phyloP scores from a whole-genome alignment of 2,888 invertebrate species.

The Chelonus formosanus region DNA sequence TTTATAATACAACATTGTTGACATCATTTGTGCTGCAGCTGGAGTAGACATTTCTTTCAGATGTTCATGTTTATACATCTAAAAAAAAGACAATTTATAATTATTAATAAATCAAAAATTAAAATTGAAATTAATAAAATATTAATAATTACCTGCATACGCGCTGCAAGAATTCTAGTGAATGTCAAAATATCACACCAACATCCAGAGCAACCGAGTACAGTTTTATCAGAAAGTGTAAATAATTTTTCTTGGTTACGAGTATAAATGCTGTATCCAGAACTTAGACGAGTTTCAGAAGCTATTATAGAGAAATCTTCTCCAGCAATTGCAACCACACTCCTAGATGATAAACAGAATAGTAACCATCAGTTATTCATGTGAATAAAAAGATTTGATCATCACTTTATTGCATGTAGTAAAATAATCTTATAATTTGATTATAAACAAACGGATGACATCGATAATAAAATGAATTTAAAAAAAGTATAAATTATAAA shows the following conservation, averaged over 20 bases:
- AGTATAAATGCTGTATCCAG: constrained; percentile 90
- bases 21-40: constrained; percentile 94
- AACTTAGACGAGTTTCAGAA: constrained; percentile 92
- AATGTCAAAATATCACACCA: constrained; percentile 97
- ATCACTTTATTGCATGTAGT: too few relatives aligned
- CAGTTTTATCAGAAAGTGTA: constrained; percentile 80
- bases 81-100: constrained; percentile 30
- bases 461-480: not conserved
- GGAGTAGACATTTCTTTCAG: constrained; percentile 91
- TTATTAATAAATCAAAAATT: not conserved
- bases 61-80: constrained; percentile 95
- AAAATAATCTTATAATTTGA: too few relatives aligned
- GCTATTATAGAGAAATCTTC: constrained; percentile 95
- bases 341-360: constrained; percentile 69
- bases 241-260: constrained; percentile 90
- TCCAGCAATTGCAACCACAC: constrained; percentile 94
- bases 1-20: constrained; percentile 94
- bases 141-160: constrained; percentile 75
- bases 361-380: not conserved
- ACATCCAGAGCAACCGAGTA: constrained; percentile 95
- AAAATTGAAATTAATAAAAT: not conserved
- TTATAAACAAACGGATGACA: too few relatives aligned
- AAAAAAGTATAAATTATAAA: constrained; percentile 23
- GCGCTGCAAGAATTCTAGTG: constrained; percentile 82
- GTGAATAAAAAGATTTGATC: not conserved